A percentile compares a stretch with the other conserved stretches of the same genome.
phyloP scores from a whole-genome alignment of 2,888 invertebrate species.

The Rhamphomyia laevipes region DNA sequence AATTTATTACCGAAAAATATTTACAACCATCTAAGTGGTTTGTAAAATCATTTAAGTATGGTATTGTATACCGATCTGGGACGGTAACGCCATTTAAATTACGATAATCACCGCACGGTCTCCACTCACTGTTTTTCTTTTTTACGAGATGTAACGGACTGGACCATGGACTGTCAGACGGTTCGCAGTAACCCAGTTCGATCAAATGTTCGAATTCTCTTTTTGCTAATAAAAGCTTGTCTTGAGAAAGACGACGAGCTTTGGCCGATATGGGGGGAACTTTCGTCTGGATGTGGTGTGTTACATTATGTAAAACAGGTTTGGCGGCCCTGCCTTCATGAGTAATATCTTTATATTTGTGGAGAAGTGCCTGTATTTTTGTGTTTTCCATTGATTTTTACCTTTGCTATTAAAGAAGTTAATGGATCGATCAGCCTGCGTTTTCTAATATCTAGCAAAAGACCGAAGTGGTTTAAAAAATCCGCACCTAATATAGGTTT shows the following conservation, averaged over 20 bases:
- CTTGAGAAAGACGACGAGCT: neutral
- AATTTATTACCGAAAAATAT: too few species aligned
- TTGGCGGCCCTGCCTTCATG: neutral
- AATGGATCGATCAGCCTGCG: neutral
- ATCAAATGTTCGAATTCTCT: neutral
- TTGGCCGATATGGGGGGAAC: neutral
- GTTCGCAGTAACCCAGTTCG: neutral
- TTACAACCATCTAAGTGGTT: too few species aligned
- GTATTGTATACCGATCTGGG: conserved; percentile 26
- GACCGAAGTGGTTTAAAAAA: neutral
- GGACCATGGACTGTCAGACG: neutral
- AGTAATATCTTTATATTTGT: neutral
- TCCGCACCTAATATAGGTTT: neutral
- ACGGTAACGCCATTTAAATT: conserved; percentile 15
- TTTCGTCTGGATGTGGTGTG: neutral
- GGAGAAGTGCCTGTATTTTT: neutral
- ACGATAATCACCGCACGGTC: neutral
- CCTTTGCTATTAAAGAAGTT: neutral
- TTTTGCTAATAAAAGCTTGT: neutral
- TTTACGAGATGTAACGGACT: neutral
- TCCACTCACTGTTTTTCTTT: neutral
- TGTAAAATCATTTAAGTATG: conserved; percentile 23
- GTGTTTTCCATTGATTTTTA: neutral
- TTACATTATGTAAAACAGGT: neutral
- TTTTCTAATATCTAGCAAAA: neutral